phyloP scores from a whole-genome alignment of 1,140 invertebrate genomes.

The Atta texana region DNA sequence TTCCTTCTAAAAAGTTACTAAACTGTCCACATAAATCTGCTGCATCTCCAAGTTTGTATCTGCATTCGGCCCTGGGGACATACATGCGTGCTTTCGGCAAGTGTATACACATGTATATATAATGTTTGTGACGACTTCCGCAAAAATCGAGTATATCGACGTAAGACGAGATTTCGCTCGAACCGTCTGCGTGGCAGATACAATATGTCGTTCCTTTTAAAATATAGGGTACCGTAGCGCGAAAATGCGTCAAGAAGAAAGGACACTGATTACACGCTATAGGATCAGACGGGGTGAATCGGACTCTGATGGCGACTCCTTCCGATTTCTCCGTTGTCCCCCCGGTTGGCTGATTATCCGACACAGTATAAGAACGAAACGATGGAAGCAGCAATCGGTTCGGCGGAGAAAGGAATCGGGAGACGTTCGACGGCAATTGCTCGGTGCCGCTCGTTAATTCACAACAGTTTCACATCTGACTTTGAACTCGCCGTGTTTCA shows the following conservation, averaged over 20 bases:
- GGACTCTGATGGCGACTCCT: constrained; percentile 34
- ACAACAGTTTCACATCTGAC: constrained; percentile 53
- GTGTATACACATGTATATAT: not conserved
- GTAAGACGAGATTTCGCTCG: constrained; percentile 21
- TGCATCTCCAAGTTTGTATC: not conserved
- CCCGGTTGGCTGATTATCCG: constrained; percentile 48
- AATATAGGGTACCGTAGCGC: constrained; percentile 68
- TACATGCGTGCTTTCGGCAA: not conserved
- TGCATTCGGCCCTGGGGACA: not conserved
- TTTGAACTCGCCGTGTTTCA: constrained; percentile 40
- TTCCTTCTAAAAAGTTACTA: too few species aligned
- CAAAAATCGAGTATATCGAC: constrained; percentile 68
- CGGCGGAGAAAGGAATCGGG: constrained; percentile 53
- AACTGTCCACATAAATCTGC: too few species aligned
- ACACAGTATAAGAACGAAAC: constrained; percentile 45
- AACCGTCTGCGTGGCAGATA: constrained; percentile 44
- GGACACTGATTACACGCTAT: constrained; percentile 59
- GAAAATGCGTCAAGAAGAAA: constrained; percentile 61
- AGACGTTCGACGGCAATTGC: constrained; percentile 51
- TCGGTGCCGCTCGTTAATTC: constrained; percentile 57
- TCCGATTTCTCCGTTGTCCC: constrained; percentile 49
- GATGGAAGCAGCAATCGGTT: constrained; percentile 34
- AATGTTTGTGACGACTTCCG: constrained; percentile 64
- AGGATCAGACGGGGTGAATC: not conserved
- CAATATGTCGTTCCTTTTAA: constrained; percentile 51